These are phyloP conservation scores for Yponomeuta evonymella DNA, from an alignment of 2,888 invertebrate species.

Conservation along the genomic window DNA sequence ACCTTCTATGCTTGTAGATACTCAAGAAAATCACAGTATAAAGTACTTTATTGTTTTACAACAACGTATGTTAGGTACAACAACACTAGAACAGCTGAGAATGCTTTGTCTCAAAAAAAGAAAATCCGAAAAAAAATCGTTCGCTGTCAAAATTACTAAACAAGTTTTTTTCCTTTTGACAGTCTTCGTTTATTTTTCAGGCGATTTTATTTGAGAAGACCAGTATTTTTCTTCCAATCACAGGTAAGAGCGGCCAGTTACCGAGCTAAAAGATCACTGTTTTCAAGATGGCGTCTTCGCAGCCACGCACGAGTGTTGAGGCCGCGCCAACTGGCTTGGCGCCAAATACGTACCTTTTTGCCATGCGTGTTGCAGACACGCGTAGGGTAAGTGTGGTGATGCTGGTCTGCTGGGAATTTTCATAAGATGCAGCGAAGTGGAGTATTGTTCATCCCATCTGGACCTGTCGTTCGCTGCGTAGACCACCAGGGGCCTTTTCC, in stretches of 20 bases:
- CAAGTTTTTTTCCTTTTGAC: constrained; percentile 1
- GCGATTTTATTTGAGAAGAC: constrained; percentile 19
- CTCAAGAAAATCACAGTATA: too few relatives aligned
- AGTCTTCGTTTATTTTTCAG: constrained; percentile 21
- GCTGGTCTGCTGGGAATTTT: background rate
- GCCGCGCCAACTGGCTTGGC: constrained; percentile 61
- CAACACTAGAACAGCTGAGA: background rate
- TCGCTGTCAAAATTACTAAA: constrained; percentile 5
- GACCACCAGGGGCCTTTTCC: too few relatives aligned
- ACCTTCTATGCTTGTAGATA: too few relatives aligned
- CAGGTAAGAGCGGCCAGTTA: constrained; percentile 43
- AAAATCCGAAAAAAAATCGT: background rate
- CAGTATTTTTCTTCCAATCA: constrained; percentile 27
- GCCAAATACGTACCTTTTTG: constrained; percentile 75
- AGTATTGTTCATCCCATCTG: too few relatives aligned
- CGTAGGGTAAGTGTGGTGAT: background rate
- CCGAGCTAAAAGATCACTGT: constrained; percentile 50
- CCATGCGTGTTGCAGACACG: constrained; percentile 21
- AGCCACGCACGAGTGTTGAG: constrained; percentile 45
- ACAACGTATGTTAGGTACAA: too few relatives aligned
- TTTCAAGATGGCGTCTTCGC: constrained; percentile 30
- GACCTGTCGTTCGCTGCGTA: too few relatives aligned
- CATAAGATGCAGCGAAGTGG: too few relatives aligned
- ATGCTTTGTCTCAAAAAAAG: background rate
- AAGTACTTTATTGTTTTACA: too few relatives aligned